Base-by-base conservation (phyloP, 2,888 invertebrate species). In the Rotaria socialis region DNA sequence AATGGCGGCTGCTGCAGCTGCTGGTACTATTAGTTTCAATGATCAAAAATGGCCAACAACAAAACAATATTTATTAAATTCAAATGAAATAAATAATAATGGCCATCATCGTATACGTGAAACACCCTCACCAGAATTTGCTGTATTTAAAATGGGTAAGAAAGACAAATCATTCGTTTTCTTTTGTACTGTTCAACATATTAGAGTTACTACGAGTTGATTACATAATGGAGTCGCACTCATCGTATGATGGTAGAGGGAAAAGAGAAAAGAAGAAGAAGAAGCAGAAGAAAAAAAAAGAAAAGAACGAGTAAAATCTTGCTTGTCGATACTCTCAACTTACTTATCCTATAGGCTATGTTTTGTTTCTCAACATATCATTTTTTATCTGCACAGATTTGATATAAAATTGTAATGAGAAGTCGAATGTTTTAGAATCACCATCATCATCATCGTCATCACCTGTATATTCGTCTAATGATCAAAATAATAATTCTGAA, bases 81-180 rank as follows among this genome's bases (percentile, higher is more conserved):
- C 80, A 47, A 80, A 43, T 80, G 80, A 80, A 80, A 47, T 41
- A n/a, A 80, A 80, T 80, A 80, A 22, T 80, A 43, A 47, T 67
- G 67, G 35, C 35, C 67, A 67, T 67, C 35, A 67, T n/a, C 67
- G 19, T 35, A 67, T 14, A 67, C 67, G 67, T 6, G 67, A 67
- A 41, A 67, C 67, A 67, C 67, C 67, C 3, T 67, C 67, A 6
- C 67, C 67, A 41, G 67, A 67, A 67, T 67, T 67, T 41, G 67
- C 67, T 35, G 67, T 67, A 35, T 67, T 67, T 67, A 67, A 67
- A 67, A 67, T 19, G 27, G 67, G 67, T 67, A 67, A 27, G 67
- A 67, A 67, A 67, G 67, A 16, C 67, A 67, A 41, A 67, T 35
- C 16, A 14, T 11, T 67, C 35, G n/a, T 19, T 67, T 35, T 35